phyloP scores from a whole-genome alignment of 2,888 invertebrate species.

The Yponomeuta sedellus region DNA sequence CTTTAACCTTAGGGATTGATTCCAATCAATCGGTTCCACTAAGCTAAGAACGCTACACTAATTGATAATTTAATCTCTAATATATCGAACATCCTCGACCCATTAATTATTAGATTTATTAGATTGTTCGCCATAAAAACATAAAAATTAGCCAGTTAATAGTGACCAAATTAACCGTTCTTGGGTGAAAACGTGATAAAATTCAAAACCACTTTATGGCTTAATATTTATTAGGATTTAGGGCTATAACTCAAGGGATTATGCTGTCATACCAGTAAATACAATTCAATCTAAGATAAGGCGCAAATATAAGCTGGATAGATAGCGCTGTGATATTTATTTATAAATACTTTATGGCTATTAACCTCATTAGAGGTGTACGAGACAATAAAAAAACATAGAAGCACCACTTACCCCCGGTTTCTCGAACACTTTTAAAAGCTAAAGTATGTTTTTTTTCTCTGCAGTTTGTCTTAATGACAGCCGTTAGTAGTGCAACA shows the following conservation, averaged over 20 bases:
- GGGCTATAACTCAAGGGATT: background rate
- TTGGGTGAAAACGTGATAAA: background rate
- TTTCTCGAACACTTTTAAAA: too few species aligned
- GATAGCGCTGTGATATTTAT: background rate
- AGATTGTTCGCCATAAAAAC: background rate
- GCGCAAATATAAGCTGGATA: background rate
- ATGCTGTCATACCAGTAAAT: background rate
- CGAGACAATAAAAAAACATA: background rate
- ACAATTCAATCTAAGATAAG: slow-evolving; percentile 2
- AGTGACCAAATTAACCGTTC: background rate
- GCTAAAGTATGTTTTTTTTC: too few species aligned
- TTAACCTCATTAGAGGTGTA: background rate
- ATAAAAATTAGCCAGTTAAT: background rate
- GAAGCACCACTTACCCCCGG: background rate
- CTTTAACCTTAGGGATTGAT: too few species aligned
- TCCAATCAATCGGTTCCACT: too few species aligned
- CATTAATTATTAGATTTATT: background rate
- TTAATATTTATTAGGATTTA: background rate
- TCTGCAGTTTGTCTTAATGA: too few species aligned
- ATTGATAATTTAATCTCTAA: too few species aligned
- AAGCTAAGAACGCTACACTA: too few species aligned
- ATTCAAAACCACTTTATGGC: background rate
- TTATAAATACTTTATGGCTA: background rate
- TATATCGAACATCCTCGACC: background rate
- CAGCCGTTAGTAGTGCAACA: too few species aligned